A percentile compares a stretch with the other conserved stretches of the same genome.
phyloP scores from a whole-genome alignment of 1,140 invertebrate species.

The Bursaphelenchus mucronatus region DNA sequence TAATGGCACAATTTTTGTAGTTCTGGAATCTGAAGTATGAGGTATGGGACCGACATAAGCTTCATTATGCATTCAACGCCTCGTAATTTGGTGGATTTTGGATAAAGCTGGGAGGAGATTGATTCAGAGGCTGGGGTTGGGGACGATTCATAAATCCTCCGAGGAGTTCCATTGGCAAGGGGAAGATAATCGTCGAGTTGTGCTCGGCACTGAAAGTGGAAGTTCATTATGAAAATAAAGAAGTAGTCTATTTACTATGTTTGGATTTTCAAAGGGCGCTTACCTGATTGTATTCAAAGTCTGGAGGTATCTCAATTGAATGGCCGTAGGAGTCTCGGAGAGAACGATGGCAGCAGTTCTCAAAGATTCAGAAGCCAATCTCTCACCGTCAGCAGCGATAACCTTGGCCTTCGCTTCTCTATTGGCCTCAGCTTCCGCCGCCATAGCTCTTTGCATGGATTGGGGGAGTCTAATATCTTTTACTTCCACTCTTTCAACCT shows the following conservation, averaged over 20 bases:
- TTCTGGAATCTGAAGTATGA: too few species aligned
- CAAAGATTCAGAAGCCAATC: slow-evolving; percentile 61
- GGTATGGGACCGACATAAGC: too few species aligned
- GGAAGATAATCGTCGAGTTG: slow-evolving; percentile 63
- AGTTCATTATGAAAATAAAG: slow-evolving; percentile 49
- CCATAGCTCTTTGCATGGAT: slow-evolving; percentile 63
- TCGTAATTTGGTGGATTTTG: too few species aligned
- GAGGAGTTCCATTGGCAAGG: slow-evolving; percentile 61
- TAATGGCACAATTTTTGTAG: too few species aligned
- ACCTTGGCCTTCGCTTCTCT: slow-evolving; percentile 52
- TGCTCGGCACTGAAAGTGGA: slow-evolving; percentile 62
- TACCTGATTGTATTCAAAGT: slow-evolving; percentile 63
- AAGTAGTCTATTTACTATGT: too few species aligned
- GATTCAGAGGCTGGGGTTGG: too few species aligned
- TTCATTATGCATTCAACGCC: too few species aligned
- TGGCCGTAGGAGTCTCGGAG: slow-evolving; percentile 73
- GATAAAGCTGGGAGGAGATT: too few species aligned
- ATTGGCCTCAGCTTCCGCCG: slow-evolving; percentile 62
- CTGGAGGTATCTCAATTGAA: slow-evolving; percentile 71
- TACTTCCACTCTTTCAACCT: slow-evolving; percentile 88
- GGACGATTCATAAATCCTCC: slow-evolving; percentile 33
- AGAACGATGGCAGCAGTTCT: slow-evolving; percentile 61
- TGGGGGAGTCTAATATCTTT: slow-evolving; percentile 65
- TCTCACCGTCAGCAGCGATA: slow-evolving; percentile 63
- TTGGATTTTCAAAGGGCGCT: slow-evolving; percentile 6